Percentiles rank a stretch among this genome's conserved stretches.
phyloP scores from a whole-genome alignment of 1,140 invertebrate species.

The Drosophila insularis region DNA sequence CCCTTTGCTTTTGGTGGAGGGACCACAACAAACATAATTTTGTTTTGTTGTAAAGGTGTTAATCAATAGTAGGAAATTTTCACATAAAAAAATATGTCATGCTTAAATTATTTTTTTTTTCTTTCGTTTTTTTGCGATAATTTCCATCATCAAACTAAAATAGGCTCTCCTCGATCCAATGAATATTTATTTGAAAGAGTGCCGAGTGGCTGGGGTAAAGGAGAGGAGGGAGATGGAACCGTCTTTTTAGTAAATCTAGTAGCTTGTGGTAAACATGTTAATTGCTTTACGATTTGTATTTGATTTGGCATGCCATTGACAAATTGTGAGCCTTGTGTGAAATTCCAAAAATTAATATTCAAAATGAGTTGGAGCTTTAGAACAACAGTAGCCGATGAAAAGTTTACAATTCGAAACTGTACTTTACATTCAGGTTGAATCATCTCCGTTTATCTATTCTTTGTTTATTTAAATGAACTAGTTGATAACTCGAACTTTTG shows the following conservation, averaged over 20 bases:
- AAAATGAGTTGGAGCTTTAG: background rate
- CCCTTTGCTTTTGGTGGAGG: background rate
- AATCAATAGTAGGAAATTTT: slow-evolving; percentile 47
- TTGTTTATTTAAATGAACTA: background rate
- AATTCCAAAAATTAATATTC: slow-evolving; percentile 44
- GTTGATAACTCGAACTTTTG: background rate
- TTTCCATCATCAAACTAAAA: slow-evolving; percentile 20
- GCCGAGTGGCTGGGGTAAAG: background rate
- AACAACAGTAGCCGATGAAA: slow-evolving; percentile 11
- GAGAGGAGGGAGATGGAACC: background rate
- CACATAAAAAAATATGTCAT: too few relatives aligned
- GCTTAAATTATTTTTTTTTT: too few relatives aligned
- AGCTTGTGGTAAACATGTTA: slow-evolving; percentile 37
- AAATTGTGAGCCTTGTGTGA: slow-evolving; percentile 38
- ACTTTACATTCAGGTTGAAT: background rate
- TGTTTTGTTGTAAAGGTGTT: slow-evolving; percentile 29
- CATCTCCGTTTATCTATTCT: background rate
- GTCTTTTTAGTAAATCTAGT: background rate
- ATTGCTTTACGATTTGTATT: slow-evolving; percentile 48
- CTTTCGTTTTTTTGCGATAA: background rate
- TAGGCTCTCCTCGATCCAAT: background rate
- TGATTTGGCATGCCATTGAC: slow-evolving; percentile 55
- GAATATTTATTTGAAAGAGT: background rate
- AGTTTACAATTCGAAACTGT: slow-evolving; percentile 22
- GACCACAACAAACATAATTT: slow-evolving; percentile 20